A percentile compares a stretch with the other conserved stretches of the same genome.
Conservation (phyloP, 92 coral and sea anemone genomes). For the Epizoanthus rinbou region DNA sequence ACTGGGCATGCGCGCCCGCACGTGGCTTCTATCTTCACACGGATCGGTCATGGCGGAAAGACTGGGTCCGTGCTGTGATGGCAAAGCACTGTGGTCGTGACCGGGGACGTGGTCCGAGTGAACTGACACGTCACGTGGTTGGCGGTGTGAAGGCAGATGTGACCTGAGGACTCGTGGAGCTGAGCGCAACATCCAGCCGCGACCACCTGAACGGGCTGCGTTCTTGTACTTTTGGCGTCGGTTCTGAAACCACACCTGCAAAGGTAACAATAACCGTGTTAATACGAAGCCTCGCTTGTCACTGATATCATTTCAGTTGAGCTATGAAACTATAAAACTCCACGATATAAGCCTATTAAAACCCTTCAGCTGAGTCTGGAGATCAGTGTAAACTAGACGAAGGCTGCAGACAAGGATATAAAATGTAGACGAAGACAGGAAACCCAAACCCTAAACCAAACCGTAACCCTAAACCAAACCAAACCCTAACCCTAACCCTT, state of each 20-base stretch:
- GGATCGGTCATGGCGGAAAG: neutral
- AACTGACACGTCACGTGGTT: constrained; percentile 1
- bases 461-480: too few relatives aligned
- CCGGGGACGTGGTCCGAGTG: neutral
- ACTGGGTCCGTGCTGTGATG: neutral
- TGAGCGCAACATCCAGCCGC: constrained; percentile 23
- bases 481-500: too few relatives aligned
- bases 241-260: constrained; percentile 36
- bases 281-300: neutral
- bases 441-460: too few relatives aligned
- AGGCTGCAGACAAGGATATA: too few relatives aligned
- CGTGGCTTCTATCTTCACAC: neutral
- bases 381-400: too few relatives aligned
- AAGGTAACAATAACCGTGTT: neutral
- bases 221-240: constrained; percentile 38
- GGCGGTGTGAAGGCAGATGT: neutral
- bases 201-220: constrained; percentile 35
- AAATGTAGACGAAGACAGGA: too few relatives aligned
- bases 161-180: constrained; percentile 39
- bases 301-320: neutral
- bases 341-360: too few relatives aligned
- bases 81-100: neutral
- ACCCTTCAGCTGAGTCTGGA: too few relatives aligned
- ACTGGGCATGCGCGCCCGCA: constrained; percentile 11
- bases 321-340: neutral